Conservation (phyloP, 2,113 vertebrate species). For the Melanerpes formicivorus region DNA sequence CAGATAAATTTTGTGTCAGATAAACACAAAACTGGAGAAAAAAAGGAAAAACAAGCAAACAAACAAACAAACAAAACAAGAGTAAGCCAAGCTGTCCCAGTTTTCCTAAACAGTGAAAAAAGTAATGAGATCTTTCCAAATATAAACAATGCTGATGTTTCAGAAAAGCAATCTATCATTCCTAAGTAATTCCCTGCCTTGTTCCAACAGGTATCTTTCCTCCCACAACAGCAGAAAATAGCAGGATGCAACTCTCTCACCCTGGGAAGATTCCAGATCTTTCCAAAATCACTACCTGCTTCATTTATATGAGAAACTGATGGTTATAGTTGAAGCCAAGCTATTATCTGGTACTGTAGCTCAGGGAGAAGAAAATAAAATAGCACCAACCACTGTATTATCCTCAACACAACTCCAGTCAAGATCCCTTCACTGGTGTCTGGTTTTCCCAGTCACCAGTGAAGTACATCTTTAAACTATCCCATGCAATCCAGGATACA, state of each 20-base stretch:
- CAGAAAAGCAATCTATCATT: not conserved
- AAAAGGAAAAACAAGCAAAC: not conserved
- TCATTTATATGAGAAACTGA: not conserved
- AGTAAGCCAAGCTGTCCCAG: not conserved
- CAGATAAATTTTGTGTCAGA: too few relatives aligned
- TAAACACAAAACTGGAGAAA: too few relatives aligned
- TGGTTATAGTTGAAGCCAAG: not conserved
- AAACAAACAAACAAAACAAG: not conserved
- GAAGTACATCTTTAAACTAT: accelerated
- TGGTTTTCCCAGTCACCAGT: not conserved
- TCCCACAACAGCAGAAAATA: not conserved
- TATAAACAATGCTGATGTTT: not conserved
- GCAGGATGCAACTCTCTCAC: not conserved
- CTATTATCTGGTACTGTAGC: not conserved
- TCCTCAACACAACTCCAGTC: accelerated
- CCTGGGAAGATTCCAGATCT: not conserved
- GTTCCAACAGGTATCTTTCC: not conserved
- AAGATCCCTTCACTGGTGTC: not conserved
- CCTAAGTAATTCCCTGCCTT: not conserved
- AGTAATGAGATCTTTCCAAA: not conserved
- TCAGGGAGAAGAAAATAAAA: not conserved
- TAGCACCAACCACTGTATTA: not conserved
- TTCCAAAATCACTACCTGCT: not conserved
- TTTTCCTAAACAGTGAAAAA: not conserved
- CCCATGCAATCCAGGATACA: not conserved